Conservation (phyloP, 92 coral and sea anemone species). For the Actinostola sp. region DNA sequence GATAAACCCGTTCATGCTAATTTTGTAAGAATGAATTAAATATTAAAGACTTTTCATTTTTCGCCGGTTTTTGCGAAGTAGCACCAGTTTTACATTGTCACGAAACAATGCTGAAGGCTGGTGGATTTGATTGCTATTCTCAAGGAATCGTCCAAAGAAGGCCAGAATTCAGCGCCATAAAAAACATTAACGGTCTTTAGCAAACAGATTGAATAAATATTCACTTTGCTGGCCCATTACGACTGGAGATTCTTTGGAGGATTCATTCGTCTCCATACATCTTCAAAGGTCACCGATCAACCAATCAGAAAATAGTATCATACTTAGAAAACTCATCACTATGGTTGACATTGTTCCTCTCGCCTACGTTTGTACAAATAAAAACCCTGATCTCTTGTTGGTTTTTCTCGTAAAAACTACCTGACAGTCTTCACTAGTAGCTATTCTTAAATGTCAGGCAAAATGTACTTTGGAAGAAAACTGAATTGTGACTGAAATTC, state of each 20-base stretch:
- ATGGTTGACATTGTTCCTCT: not conserved
- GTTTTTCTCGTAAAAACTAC: not conserved
- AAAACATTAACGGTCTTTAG: not conserved
- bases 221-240: not conserved
- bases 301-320: constrained; percentile 16
- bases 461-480: not conserved
- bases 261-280: constrained; percentile 9
- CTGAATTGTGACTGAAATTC: not conserved
- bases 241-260: not conserved
- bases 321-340: constrained; percentile 7
- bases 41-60: constrained; percentile 21
- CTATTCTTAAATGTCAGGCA: not conserved
- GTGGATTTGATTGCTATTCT: not conserved
- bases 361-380: not conserved
- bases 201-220: constrained; percentile 23
- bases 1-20: constrained; percentile 3
- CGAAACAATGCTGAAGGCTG: constrained; percentile 6
- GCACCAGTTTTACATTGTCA: constrained; percentile 21
- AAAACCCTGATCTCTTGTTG: not conserved
- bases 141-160: not conserved
- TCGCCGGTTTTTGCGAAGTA: constrained; percentile 27
- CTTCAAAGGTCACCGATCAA: constrained; percentile 38
- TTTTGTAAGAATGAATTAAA: not conserved
- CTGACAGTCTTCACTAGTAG: not conserved
- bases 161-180: not conserved